These are phyloP conservation scores for Mareca penelope DNA, from an alignment of 2,797 vertebrate species.

Conservation along the genomic window DNA sequence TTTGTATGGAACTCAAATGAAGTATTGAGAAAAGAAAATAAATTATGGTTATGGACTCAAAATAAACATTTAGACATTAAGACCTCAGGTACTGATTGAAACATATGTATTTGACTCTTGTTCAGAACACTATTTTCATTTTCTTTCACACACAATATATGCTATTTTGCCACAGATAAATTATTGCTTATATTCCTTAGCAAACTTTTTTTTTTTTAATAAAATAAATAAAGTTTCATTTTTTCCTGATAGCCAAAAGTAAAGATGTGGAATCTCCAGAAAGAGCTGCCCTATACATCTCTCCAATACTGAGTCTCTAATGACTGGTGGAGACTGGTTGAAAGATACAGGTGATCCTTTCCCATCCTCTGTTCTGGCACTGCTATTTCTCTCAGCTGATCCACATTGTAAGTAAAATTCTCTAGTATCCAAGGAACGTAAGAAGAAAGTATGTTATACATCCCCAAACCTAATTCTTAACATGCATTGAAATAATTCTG, in stretches of 20 bases:
- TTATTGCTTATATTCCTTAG: neutral
- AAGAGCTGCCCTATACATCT: neutral
- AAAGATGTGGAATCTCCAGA: neutral
- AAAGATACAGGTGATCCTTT: neutral
- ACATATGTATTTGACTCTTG: neutral
- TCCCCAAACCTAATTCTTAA: neutral
- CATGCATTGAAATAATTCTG: neutral
- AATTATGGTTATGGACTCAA: neutral
- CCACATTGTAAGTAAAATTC: neutral
- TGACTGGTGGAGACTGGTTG: neutral
- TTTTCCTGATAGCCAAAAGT: neutral
- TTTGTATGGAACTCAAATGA: neutral
- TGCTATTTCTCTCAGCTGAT: neutral
- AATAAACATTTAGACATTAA: neutral
- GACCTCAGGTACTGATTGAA: neutral
- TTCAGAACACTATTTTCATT: neutral
- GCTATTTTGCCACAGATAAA: neutral
- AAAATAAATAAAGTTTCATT: neutral
- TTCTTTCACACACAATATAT: neutral
- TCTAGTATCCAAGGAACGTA: neutral
- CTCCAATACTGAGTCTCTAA: neutral
- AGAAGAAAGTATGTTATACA: neutral
- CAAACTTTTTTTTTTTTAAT: neutral
- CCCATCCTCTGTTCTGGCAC: neutral
- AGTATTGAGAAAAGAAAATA: neutral